These are phyloP conservation scores for Lasioglossum lativentre DNA, from an alignment of 2,888 invertebrate genomes.

Conservation along the genomic window DNA sequence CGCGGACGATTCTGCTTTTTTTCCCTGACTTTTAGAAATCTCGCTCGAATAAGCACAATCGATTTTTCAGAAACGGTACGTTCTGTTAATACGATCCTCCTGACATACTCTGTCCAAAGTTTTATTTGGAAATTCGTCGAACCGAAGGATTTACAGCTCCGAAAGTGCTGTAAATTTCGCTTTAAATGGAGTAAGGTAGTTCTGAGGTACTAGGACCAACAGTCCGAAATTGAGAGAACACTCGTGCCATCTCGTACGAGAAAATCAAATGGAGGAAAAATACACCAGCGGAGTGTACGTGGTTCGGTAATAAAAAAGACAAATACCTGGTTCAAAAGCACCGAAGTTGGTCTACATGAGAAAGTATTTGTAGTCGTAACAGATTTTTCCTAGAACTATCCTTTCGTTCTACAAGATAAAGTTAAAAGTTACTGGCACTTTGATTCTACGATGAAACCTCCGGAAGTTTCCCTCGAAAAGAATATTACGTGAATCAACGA, in stretches of 20 bases:
- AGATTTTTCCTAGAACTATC: slow-evolving; percentile 23
- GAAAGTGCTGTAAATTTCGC: neutral
- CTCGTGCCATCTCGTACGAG: neutral
- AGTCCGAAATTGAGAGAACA: neutral
- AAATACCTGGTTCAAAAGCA: neutral
- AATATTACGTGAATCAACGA: slow-evolving; percentile 18
- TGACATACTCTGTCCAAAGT: too few species aligned
- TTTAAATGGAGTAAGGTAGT: neutral
- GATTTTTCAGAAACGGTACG: neutral
- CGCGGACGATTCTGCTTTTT: neutral
- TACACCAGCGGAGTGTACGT: neutral
- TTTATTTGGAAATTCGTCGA: too few species aligned
- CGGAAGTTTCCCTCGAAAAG: neutral
- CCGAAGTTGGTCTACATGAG: slow-evolving; percentile 18
- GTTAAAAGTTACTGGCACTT: slow-evolving; percentile 14
- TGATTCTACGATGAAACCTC: slow-evolving; percentile 9
- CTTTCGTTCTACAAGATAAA: slow-evolving; percentile 23
- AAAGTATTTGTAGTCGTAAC: slow-evolving; percentile 30
- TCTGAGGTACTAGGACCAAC: neutral
- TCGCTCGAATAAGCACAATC: neutral
- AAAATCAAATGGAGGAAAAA: neutral
- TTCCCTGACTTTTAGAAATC: neutral
- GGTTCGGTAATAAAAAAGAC: neutral
- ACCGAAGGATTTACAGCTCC: too few species aligned
- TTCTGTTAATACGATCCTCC: too few species aligned